Evolutionary conservation across 1,140 invertebrate species (phyloP).

Genomic region (Drosophila bocqueti): DNA sequence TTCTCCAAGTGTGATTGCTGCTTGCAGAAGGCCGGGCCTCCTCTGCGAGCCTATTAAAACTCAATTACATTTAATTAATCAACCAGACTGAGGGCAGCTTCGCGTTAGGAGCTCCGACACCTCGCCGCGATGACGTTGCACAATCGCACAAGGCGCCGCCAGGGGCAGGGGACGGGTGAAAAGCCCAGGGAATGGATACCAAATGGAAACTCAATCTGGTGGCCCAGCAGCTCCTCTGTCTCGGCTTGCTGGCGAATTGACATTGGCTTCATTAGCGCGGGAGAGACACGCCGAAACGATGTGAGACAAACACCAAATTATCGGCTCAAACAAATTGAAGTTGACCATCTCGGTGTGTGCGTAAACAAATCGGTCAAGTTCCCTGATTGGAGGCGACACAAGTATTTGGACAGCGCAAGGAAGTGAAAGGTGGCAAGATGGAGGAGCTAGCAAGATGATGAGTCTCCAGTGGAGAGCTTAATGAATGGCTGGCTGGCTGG

Average conservation of each 20-base stretch:
- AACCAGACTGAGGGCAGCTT: conserved; percentile 32
- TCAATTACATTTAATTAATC: conserved; percentile 83
- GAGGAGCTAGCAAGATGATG: conserved; percentile 2
- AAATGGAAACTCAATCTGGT: neutral
- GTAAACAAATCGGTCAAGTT: conserved; percentile 56
- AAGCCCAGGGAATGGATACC: neutral
- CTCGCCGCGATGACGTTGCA: conserved; percentile 61
- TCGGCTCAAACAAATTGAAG: conserved; percentile 70
- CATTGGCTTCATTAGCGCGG: conserved; percentile 69
- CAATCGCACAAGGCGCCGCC: conserved; percentile 54
- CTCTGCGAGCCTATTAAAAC: conserved; percentile 66
- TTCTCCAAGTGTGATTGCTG: conserved; percentile 6
- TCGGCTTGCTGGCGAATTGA: conserved; percentile 24
- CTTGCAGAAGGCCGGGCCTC: conserved; percentile 4
- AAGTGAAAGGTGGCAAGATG: conserved; percentile 36
- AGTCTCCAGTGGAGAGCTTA: neutral
- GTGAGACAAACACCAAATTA: conserved; percentile 60
- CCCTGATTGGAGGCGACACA: conserved; percentile 32
- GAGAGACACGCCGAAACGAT: conserved; percentile 15
- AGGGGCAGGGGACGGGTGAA: neutral
- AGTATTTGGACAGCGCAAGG: conserved; percentile 29
- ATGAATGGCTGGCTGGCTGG: conserved; percentile 1
- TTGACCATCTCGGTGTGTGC: conserved; percentile 26
- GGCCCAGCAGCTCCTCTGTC: neutral
- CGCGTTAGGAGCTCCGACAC: conserved; percentile 18